These are phyloP conservation scores for Centruroides vittatus DNA, from an alignment of 1,140 invertebrate genomes.

Conservation along the genomic window DNA sequence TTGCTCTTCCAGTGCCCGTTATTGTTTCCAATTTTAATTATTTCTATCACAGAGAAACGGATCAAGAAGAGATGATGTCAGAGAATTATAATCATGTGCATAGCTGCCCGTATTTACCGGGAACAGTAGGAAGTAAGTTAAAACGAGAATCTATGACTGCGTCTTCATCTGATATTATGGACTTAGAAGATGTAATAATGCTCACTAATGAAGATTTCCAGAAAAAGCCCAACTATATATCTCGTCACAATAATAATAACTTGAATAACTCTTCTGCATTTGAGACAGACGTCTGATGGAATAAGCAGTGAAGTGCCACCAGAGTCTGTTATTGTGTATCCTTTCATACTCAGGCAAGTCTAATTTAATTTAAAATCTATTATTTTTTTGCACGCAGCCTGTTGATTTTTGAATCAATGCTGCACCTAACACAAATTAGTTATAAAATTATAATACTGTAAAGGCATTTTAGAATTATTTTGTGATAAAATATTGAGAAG, in stretches of 20 bases:
- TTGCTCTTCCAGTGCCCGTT: conserved; percentile 95
- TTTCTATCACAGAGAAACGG: conserved; percentile 98
- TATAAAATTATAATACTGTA: no score
- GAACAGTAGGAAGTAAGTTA: conserved; percentile 51
- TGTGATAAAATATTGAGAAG: no score
- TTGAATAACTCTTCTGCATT: conserved; percentile 65
- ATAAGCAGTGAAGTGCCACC: no score
- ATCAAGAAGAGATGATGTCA: conserved; percentile 95
- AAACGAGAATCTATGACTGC: conserved; percentile 78
- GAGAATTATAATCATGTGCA: conserved; percentile 95
- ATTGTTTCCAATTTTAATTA: conserved; percentile 98
- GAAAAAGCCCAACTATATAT: conserved; percentile 63
- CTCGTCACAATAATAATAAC: conserved; percentile 65
- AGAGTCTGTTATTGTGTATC: no score
- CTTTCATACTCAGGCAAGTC: no score
- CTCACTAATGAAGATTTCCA: not conserved
- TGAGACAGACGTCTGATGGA: conserved; percentile 82
- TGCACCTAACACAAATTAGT: no score
- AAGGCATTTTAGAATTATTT: no score
- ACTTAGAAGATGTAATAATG: conserved; percentile 55
- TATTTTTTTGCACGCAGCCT: no score
- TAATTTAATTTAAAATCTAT: no score
- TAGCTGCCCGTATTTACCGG: conserved; percentile 87
- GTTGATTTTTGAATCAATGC: no score
- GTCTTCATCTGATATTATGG: conserved; percentile 88